phyloP scores from a whole-genome alignment of 2,113 vertebrate species.

The Rhegmatorhina hoffmannsi region DNA sequence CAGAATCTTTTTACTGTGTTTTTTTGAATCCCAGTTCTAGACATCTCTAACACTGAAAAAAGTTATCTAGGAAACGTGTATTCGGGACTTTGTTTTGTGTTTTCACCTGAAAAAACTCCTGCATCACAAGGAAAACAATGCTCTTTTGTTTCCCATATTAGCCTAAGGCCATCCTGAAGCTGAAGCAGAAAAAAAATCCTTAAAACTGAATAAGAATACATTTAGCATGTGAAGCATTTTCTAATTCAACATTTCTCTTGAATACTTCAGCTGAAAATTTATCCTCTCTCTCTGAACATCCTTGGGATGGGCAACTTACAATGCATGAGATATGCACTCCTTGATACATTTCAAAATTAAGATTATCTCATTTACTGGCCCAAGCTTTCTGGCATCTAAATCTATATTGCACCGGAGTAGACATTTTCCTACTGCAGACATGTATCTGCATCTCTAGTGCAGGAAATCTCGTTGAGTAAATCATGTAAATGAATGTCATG shows the following conservation, averaged over 20 bases:
- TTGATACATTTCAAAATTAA: neutral
- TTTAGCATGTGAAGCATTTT: neutral
- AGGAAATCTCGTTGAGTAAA: neutral
- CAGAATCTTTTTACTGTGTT: neutral
- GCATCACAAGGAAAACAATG: neutral
- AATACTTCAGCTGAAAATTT: neutral
- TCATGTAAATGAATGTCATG: neutral
- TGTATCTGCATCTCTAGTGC: neutral
- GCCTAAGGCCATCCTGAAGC: neutral
- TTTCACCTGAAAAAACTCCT: neutral
- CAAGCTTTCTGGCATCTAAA: neutral
- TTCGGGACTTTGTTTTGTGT: neutral
- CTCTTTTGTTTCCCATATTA: neutral
- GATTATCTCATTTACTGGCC: neutral
- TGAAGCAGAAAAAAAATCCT: neutral
- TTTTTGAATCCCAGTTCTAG: neutral
- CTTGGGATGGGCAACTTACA: neutral
- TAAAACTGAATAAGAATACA: neutral
- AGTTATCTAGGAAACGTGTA: neutral
- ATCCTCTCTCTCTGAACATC: rapidly evolving
- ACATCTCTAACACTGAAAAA: neutral
- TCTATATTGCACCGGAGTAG: neutral
- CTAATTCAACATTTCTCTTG: neutral
- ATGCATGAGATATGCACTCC: neutral
- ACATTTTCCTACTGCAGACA: neutral